Percentiles rank a stretch among this genome's conserved stretches.
phyloP scores from a whole-genome alignment of 2,888 invertebrate species.

The Machimus atricapillus region DNA sequence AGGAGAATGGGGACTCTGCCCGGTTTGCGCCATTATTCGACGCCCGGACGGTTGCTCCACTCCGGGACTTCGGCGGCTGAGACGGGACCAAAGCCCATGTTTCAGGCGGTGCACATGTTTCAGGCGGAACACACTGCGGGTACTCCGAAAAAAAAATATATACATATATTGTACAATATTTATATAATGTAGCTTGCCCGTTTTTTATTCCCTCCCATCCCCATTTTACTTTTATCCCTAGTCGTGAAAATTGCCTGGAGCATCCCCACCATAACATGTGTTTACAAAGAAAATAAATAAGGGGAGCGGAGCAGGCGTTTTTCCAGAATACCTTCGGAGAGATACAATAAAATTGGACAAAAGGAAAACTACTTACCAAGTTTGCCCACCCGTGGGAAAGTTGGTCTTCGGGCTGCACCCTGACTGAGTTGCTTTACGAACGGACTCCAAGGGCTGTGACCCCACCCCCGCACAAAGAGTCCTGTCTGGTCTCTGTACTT shows the following conservation, averaged over 20 bases:
- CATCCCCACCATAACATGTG: conserved; percentile 11
- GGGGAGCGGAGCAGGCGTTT: neutral
- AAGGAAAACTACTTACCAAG: conserved; percentile 23
- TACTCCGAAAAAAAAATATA: neutral
- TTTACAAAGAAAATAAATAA: neutral
- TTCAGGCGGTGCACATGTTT: conserved; percentile 8
- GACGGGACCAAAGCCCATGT: neutral
- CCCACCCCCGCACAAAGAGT: neutral
- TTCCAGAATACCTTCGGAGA: neutral
- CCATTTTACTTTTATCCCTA: neutral
- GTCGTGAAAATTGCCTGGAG: conserved; percentile 11
- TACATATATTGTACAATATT: neutral
- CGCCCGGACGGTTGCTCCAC: neutral
- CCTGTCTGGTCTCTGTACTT: neutral
- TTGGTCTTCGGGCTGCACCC: neutral
- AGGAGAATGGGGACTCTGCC: neutral
- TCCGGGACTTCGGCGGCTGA: neutral
- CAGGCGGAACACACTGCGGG: neutral
- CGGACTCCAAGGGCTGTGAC: neutral
- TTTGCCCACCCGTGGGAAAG: conserved; percentile 18
- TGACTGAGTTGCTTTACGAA: neutral
- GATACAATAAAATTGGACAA: conserved; percentile 30
- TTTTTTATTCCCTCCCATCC: neutral
- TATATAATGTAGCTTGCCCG: neutral
- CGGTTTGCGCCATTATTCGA: neutral